phyloP scores from a whole-genome alignment of 2,113 vertebrate species.

The Tragelaphus imberbis region DNA sequence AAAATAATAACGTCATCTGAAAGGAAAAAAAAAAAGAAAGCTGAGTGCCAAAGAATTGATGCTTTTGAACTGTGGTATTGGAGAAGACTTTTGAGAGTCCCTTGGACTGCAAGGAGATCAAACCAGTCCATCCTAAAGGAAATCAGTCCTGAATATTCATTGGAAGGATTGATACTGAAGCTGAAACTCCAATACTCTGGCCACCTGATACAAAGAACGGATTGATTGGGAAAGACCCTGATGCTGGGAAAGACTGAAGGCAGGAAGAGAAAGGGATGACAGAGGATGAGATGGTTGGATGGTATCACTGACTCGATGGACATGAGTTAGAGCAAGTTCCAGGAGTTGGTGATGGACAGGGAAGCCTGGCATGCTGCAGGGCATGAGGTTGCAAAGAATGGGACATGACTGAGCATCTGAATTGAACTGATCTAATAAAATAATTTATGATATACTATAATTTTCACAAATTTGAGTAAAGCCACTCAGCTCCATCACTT shows the following conservation, averaged over 20 bases:
- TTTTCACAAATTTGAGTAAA: background rate
- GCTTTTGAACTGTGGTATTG: background rate
- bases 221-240: background rate
- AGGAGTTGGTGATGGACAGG: background rate
- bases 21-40: background rate
- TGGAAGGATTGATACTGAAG: background rate
- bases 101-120: background rate
- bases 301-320: background rate
- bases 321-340: background rate
- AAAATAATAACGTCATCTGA: too few species aligned
- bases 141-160: background rate
- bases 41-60: background rate
- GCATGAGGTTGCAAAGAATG: background rate
- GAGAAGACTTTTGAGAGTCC: background rate
- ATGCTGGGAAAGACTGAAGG: background rate
- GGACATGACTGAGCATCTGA: background rate
- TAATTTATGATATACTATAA: background rate
- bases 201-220: accelerated
- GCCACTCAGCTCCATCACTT: background rate
- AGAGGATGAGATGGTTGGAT: background rate
- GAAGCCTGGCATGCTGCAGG: background rate
- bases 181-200: background rate
- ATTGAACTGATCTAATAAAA: background rate
- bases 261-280: background rate
- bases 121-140: background rate